Percentiles rank a stretch among this genome's conserved stretches.
Conservation (phyloP, 92 coral and sea anemone species). For the Anthopleura xanthogrammica region DNA sequence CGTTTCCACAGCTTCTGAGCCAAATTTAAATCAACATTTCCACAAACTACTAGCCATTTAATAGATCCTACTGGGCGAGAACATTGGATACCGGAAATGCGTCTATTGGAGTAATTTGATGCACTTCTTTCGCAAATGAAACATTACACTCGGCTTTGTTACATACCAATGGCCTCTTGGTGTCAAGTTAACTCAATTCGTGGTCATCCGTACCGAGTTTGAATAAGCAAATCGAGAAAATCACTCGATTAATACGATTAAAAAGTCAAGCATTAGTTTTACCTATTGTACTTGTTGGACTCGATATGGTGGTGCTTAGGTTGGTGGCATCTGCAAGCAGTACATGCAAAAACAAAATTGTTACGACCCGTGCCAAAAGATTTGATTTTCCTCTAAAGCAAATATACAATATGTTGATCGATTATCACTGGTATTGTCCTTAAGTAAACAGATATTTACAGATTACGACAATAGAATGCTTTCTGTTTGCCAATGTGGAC, state of each 20-base stretch:
- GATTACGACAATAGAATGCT: not conserved
- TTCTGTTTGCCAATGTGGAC: not conserved
- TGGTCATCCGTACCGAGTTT: not conserved
- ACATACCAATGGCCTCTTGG: not conserved
- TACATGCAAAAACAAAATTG: not conserved
- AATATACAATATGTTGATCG: not conserved
- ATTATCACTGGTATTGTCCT: not conserved
- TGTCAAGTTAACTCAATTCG: constrained; percentile 10
- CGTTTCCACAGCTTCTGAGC: too few relatives aligned
- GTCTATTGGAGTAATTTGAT: constrained; percentile 2
- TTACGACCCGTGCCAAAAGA: not conserved
- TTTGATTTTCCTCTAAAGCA: constrained; percentile 1
- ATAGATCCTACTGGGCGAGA: too few relatives aligned
- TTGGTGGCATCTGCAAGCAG: constrained; percentile 27
- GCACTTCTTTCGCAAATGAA: not conserved
- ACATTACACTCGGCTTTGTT: constrained; percentile 14
- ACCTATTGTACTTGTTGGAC: constrained; percentile 24
- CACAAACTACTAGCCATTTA: not conserved
- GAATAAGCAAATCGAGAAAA: constrained; percentile 4
- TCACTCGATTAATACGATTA: constrained; percentile 27
- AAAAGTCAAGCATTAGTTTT: constrained; percentile 20
- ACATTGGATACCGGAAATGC: constrained; percentile 9
- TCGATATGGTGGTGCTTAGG: constrained; percentile 21
- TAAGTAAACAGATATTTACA: not conserved
- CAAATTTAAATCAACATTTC: too few relatives aligned